Evolutionary conservation across 2,113 vertebrate species (phyloP).

Genomic region (Saccopteryx bilineata): DNA sequence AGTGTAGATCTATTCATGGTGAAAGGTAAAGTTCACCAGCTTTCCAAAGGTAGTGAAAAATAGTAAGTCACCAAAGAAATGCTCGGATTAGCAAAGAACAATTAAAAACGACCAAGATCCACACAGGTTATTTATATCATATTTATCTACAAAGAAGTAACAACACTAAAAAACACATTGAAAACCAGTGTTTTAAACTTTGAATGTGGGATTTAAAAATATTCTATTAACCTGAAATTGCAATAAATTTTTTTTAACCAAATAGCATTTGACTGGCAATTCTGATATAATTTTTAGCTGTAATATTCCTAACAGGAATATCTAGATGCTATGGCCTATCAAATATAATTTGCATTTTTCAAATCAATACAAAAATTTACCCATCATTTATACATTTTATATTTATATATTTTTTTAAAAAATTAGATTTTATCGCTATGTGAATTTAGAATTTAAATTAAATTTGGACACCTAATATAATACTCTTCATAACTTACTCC

Average conservation of each 20-base stretch:
- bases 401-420: conserved; percentile 83
- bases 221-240: conserved; percentile 80
- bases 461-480: conserved; percentile 82
- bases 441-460: conserved; percentile 84
- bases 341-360: conserved; percentile 87
- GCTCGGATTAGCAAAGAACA: conserved; percentile 75
- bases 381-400: conserved; percentile 81
- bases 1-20: conserved; percentile 62
- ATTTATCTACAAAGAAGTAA: conserved; percentile 90
- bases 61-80: conserved; percentile 74
- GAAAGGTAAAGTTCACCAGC: conserved; percentile 62
- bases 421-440: conserved; percentile 87
- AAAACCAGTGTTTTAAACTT: conserved; percentile 88
- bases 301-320: conserved; percentile 85
- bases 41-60: conserved; percentile 75
- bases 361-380: conserved; percentile 86
- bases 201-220: conserved; percentile 87
- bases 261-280: conserved; percentile 85
- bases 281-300: conserved; percentile 86
- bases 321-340: conserved; percentile 83
- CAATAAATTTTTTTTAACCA: conserved; percentile 79
- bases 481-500: conserved; percentile 73
- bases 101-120: conserved; percentile 80
- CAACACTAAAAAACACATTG: conserved; percentile 90
- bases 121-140: conserved; percentile 79